Evolutionary conservation across 2,113 vertebrate genomes (phyloP), one percentile per base, ranked within the genome.

Genomic region (Phoenicopterus ruber): DNA sequence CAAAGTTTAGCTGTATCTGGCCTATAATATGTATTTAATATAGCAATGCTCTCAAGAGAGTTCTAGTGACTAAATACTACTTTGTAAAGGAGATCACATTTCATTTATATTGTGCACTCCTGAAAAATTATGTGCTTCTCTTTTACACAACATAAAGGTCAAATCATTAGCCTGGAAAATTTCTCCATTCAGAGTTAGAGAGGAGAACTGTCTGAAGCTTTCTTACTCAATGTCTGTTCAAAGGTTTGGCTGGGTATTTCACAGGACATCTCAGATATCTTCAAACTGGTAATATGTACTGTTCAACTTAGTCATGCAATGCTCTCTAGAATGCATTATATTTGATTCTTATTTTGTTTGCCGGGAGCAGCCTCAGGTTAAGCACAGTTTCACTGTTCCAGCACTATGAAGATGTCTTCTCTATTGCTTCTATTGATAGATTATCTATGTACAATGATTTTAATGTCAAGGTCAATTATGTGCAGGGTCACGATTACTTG

Each of bases 91-190:
- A 86, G 80, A 86, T 70, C 86, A 84, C 77, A 61, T 89, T 91
- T 94, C 93, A 93, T 89, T 87, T 82, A 54, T 72, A 70, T 20
- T 62, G 84, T 82, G 81, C 58, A 38, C 83, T 96, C 70, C 49
- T 91, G 94, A 94, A 93, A 96, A 94, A 91, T 82, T 84, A 93
- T 73, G 49, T 61, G 70, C 77, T 85, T 83, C 78, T 85, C 62
- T 57, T n/a, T n/a, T 79, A 57, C 32, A 76, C 82, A 93, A 86
- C 69, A 80, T 46, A 92, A 94, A 94, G 93, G 91, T 95, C 86
- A 97, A 91, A 84, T 92, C 89, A 59, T 90, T 87, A 96, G 86
- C 81, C 86, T 89, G 83, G 84, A 72, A 93, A 91, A 89, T 62
- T 82, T 73, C 88, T 87, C 58, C 72, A 79, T 92, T 91, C 82